Evolutionary conservation across 2,797 vertebrate species (phyloP).

Genomic region (Rhinichthys osculus): DNA sequence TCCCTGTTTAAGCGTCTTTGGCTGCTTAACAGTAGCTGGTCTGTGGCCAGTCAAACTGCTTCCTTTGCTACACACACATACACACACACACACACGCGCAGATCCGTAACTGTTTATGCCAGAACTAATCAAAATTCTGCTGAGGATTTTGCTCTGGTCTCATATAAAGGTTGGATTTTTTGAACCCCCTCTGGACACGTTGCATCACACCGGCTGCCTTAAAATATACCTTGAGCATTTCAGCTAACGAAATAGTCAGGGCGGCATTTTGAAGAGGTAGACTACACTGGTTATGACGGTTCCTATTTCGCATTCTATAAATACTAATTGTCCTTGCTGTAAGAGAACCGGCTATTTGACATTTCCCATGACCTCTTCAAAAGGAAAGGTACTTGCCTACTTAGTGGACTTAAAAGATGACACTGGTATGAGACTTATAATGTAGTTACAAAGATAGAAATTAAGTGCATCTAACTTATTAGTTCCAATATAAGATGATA

Average conservation of each 20-base stretch:
- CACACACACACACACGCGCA: background rate
- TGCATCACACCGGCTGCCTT: slow-evolving; percentile 8
- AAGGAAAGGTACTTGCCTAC: slow-evolving; percentile 26
- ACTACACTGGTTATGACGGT: slow-evolving; percentile 33
- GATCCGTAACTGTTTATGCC: slow-evolving; percentile 41
- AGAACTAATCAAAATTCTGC: slow-evolving; percentile 48
- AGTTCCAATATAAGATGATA: background rate
- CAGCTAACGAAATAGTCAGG: background rate
- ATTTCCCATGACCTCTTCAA: slow-evolving; percentile 42
- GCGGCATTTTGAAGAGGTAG: slow-evolving; percentile 9
- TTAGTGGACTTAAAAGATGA: background rate
- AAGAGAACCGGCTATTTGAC: slow-evolving; percentile 43
- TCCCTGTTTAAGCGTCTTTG: slow-evolving; percentile 57
- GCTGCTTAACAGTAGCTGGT: slow-evolving; percentile 52
- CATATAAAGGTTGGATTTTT: background rate
- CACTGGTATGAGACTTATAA: background rate
- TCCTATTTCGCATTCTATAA: slow-evolving; percentile 54
- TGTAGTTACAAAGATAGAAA: background rate
- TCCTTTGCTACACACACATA: slow-evolving; percentile 47
- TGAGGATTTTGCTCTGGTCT: slow-evolving; percentile 17
- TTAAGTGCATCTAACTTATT: background rate
- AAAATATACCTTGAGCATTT: slow-evolving; percentile 29
- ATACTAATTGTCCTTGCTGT: slow-evolving; percentile 34
- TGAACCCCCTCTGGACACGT: slow-evolving; percentile 1
- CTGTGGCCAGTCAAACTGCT: slow-evolving; percentile 51